Conservation (phyloP, 2,113 vertebrate species). For the Aleadryas rufinucha region DNA sequence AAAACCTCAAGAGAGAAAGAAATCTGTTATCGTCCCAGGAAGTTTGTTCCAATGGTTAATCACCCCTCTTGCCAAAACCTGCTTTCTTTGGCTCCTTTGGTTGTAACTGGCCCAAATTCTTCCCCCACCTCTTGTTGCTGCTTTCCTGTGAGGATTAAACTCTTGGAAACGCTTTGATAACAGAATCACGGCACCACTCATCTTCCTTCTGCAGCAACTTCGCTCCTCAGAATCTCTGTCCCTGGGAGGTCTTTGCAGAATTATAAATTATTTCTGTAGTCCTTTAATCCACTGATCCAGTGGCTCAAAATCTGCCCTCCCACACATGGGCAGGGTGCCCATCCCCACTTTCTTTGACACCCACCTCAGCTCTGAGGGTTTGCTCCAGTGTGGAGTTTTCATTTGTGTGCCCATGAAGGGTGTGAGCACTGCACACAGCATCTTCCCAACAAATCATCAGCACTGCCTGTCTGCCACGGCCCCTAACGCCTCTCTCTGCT, state of each 20-base stretch:
- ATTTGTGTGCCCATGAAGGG: not conserved
- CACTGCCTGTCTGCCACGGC: not conserved
- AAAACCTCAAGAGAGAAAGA: not conserved
- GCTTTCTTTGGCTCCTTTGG: not conserved
- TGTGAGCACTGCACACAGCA: not conserved
- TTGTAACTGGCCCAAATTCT: not conserved
- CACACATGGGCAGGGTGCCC: rapidly evolving
- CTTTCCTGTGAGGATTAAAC: not conserved
- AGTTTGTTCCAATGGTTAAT: not conserved
- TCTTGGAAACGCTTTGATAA: not conserved
- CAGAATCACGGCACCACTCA: not conserved
- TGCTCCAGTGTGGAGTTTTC: not conserved
- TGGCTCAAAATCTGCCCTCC: not conserved
- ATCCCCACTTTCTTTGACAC: not conserved
- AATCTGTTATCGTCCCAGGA: not conserved
- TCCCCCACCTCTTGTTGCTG: not conserved
- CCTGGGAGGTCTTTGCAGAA: not conserved
- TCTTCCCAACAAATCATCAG: not conserved
- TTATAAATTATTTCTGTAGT: not conserved
- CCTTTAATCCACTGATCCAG: not conserved
- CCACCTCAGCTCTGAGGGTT: not conserved
- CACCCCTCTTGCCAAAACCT: not conserved
- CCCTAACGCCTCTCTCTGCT: not conserved
- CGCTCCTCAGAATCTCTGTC: not conserved
- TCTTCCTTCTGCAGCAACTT: not conserved